phyloP scores from a whole-genome alignment of 2,888 invertebrate species.

The Antheraea assamensis region DNA sequence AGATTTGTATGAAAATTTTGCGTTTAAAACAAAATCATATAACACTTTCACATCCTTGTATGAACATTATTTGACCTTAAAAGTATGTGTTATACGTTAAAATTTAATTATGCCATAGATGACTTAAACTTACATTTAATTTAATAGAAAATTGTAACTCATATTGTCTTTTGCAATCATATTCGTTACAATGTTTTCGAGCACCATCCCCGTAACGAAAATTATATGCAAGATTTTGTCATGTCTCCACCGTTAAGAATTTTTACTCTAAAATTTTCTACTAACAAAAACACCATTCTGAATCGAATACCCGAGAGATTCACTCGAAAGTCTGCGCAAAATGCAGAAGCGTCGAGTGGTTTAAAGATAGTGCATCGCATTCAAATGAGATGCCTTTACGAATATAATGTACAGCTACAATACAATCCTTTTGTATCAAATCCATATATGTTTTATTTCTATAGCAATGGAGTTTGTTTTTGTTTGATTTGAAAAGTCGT shows the following conservation, averaged over 20 bases:
- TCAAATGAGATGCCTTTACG: conserved; percentile 6
- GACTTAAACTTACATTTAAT: neutral
- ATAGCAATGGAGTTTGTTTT: neutral
- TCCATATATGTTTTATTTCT: neutral
- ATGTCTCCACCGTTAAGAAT: neutral
- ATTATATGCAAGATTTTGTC: too few relatives aligned
- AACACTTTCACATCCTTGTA: too few relatives aligned
- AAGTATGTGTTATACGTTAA: too few relatives aligned
- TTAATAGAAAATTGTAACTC: neutral
- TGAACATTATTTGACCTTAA: too few relatives aligned
- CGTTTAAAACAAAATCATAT: too few relatives aligned
- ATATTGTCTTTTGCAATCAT: neutral
- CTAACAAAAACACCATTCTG: conserved; percentile 3
- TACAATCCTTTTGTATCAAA: neutral
- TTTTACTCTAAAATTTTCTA: neutral
- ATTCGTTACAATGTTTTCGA: neutral
- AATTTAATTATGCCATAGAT: too few relatives aligned
- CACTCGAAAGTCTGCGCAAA: neutral
- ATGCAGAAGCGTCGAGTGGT: conserved; percentile 2
- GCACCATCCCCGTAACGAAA: neutral
- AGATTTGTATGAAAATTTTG: too few relatives aligned
- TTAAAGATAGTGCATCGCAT: conserved; percentile 2
- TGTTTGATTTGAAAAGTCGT: neutral
- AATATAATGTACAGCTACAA: neutral
- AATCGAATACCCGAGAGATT: neutral